Conservation (phyloP, 1,140 invertebrate species). For the Anastatus disparis region DNA sequence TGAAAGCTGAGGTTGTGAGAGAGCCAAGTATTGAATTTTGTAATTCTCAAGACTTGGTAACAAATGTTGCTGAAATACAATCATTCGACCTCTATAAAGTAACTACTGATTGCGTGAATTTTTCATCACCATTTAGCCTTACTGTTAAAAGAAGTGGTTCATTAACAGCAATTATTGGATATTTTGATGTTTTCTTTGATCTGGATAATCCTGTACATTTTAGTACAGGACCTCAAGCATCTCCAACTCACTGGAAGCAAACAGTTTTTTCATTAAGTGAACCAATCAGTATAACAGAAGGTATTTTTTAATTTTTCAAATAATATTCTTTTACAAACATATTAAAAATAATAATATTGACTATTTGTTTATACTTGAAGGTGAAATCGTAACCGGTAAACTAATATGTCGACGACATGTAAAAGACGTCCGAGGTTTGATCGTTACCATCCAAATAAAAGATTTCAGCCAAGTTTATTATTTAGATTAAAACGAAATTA, state of each 20-base stretch:
- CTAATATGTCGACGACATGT: constrained; percentile 72
- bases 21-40: constrained; percentile 92
- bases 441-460: constrained; percentile 66
- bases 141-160: constrained; percentile 76
- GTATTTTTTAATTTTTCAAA: constrained; percentile 57
- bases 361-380: constrained; percentile 60
- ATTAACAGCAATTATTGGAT: constrained; percentile 90
- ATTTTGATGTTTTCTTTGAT: constrained; percentile 92
- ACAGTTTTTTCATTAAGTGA: constrained; percentile 91
- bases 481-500: constrained; percentile 54
- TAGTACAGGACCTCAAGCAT: constrained; percentile 79
- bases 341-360: constrained; percentile 15
- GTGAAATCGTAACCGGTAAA: constrained; percentile 72
- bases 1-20: constrained; percentile 87
- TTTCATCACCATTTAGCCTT: constrained; percentile 82
- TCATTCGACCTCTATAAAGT: constrained; percentile 86
- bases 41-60: constrained; percentile 80
- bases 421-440: constrained; percentile 71
- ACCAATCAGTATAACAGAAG: constrained; percentile 77
- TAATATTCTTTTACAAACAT: not conserved
- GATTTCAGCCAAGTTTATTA: constrained; percentile 60
- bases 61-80: constrained; percentile 74
- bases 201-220: constrained; percentile 75
- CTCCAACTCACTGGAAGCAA: constrained; percentile 97
- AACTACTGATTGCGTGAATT: constrained; percentile 82